Conservation (phyloP, 1,140 invertebrate species). For the Choristoneura fumiferana region DNA sequence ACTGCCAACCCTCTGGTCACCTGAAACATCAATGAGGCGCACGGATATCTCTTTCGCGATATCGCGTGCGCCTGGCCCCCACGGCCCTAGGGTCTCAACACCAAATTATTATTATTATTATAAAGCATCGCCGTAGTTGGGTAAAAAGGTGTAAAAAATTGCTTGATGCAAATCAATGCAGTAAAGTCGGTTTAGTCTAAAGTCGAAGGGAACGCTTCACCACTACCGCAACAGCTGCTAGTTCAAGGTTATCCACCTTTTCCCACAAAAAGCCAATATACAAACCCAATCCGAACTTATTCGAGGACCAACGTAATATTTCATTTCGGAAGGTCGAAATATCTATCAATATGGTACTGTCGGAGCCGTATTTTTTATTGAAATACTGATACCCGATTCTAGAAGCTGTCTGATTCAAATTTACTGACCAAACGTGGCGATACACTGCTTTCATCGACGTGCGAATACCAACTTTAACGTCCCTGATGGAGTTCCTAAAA, state of each 20-base stretch:
- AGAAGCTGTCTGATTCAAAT: constrained; percentile 39
- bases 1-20: no score
- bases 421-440: constrained; percentile 42
- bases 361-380: constrained; percentile 32
- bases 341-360: constrained; percentile 13
- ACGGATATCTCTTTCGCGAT: no score
- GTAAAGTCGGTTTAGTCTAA: no score
- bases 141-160: no score
- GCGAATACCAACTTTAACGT: constrained; percentile 21
- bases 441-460: constrained; percentile 22
- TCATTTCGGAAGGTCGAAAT: constrained; percentile 15
- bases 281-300: background rate
- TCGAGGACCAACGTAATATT: constrained; percentile 2
- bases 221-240: no score
- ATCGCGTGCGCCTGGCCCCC: no score
- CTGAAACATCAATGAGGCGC: no score
- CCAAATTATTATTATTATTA: no score
- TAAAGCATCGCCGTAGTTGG: no score
- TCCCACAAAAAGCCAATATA: background rate
- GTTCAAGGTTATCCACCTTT: background rate
- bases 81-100: no score
- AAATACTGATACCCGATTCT: constrained; percentile 33
- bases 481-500: background rate
- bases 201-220: no score
- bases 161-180: no score